Conservation (phyloP, 2,797 vertebrate genomes). For the Rachycentron canadum region DNA sequence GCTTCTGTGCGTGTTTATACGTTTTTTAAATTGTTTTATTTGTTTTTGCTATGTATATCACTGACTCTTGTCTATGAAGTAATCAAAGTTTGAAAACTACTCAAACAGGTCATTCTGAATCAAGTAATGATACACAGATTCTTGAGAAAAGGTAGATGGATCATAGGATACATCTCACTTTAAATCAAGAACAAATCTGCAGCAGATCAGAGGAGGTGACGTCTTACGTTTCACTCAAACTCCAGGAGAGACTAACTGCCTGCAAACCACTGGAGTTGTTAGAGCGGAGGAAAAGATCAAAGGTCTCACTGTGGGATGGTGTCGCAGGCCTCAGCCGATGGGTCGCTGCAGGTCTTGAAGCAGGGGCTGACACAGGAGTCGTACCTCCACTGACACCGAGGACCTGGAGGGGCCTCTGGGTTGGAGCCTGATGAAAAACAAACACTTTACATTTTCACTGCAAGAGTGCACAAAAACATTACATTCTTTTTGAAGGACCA, state of each 20-base stretch:
- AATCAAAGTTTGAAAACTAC: no score
- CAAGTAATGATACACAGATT: no score
- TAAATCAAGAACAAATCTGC: no score
- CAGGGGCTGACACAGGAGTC: constrained; percentile 92
- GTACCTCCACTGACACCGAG: constrained; percentile 93
- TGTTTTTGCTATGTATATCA: no score
- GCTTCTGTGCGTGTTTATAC: no score
- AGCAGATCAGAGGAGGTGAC: neutral
- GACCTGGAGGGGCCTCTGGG: constrained; percentile 73
- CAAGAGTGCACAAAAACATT: neutral
- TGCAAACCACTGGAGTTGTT: neutral
- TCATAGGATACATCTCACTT: no score
- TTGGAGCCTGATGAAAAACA: constrained; percentile 83
- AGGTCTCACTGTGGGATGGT: constrained; percentile 90
- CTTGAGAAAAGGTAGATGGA: no score
- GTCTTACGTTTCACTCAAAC: no score
- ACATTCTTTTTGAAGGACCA: neutral
- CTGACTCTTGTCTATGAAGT: no score
- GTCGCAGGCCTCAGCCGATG: constrained; percentile 85
- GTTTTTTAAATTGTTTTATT: no score
- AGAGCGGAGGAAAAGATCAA: constrained; percentile 4
- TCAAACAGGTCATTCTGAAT: no score
- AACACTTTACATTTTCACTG: neutral
- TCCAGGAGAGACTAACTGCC: neutral
- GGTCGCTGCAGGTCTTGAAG: constrained; percentile 95